phyloP scores from a whole-genome alignment of 2,888 invertebrate genomes.

The Rhopalosiphum nymphaeae region DNA sequence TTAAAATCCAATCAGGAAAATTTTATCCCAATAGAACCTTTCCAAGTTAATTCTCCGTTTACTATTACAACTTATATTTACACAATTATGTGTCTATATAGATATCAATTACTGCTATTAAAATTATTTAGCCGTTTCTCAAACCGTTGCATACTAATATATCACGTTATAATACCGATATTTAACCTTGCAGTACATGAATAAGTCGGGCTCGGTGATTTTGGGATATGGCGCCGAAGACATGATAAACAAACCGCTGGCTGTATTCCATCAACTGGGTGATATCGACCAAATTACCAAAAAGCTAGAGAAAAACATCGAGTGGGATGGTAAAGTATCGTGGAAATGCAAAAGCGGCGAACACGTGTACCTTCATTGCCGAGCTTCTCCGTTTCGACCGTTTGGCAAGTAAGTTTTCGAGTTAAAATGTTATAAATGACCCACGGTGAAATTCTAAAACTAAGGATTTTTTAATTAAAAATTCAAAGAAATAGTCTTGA shows the following conservation, averaged over 20 bases:
- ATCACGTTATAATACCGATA: constrained; percentile 32
- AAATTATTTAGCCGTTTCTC: background rate
- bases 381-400: constrained; percentile 82
- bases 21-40: background rate
- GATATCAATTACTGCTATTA: background rate
- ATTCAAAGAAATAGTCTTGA: background rate
- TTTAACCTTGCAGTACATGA: constrained; percentile 79
- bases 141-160: background rate
- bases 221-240: constrained; percentile 81
- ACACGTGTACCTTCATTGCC: constrained; percentile 81
- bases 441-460: background rate
- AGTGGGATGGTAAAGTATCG: constrained; percentile 83
- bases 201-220: constrained; percentile 86
- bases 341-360: constrained; percentile 85
- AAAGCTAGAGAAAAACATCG: constrained; percentile 77
- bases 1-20: constrained; percentile 7
- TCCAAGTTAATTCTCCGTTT: constrained; percentile 37
- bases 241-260: constrained; percentile 75
- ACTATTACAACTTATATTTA: background rate
- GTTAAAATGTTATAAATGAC: background rate
- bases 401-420: constrained; percentile 74
- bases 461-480: background rate
- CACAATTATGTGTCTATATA: background rate
- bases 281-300: constrained; percentile 76
- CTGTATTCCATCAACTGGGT: constrained; percentile 72